phyloP scores from a whole-genome alignment of 2,797 vertebrate species.

The Coregonus suidteri region DNA sequence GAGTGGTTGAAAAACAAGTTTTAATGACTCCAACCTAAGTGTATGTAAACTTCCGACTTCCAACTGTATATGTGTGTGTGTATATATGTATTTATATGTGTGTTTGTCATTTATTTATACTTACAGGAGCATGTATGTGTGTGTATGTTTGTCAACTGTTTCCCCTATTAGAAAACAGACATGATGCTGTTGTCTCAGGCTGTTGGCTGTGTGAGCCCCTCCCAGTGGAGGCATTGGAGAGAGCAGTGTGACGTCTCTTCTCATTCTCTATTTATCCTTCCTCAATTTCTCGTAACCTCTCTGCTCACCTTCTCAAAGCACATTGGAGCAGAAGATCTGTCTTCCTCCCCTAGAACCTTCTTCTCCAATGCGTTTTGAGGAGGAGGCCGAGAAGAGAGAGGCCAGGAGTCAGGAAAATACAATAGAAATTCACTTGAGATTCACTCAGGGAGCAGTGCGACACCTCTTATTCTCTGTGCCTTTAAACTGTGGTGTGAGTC shows the following conservation, averaged over 20 bases:
- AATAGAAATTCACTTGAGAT: background rate
- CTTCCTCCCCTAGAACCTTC: background rate
- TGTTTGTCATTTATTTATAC: too few species aligned
- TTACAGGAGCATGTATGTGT: too few species aligned
- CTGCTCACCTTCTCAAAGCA: slow-evolving; percentile 1
- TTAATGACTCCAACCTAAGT: too few species aligned
- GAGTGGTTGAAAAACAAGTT: too few species aligned
- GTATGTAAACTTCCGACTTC: too few species aligned
- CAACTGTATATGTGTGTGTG: too few species aligned
- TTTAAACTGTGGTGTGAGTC: background rate
- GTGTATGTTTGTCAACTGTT: background rate
- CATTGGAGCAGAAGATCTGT: background rate
- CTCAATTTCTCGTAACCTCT: background rate
- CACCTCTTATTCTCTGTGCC: background rate
- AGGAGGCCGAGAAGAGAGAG: background rate
- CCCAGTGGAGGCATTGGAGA: background rate
- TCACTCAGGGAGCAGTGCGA: background rate
- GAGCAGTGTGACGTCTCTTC: background rate
- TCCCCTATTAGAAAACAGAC: background rate
- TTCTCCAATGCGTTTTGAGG: background rate
- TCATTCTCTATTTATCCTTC: background rate
- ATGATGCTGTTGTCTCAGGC: background rate
- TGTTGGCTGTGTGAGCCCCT: background rate
- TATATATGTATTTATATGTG: background rate
- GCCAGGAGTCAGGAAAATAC: background rate